Evolutionary conservation across 2,113 vertebrate genomes (phyloP).

Genomic region (Rhinogobius similis): DNA sequence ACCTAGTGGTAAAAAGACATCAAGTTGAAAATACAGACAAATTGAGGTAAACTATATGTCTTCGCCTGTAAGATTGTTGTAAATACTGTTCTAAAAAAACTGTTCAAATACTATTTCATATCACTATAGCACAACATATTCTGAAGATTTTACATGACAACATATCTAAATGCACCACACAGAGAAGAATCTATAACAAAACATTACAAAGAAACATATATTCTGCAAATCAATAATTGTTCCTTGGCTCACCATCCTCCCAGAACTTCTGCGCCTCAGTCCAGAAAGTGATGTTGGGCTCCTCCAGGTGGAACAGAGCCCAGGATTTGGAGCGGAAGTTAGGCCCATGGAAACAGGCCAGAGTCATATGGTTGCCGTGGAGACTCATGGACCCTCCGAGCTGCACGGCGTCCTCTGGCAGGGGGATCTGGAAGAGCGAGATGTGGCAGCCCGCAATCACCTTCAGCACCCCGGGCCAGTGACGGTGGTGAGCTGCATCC

Average conservation of each 20-base stretch:
- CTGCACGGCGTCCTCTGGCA: slow-evolving; percentile 95
- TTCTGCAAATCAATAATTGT: neutral
- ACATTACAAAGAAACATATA: neutral
- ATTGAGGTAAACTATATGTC: neutral
- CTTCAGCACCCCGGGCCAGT: slow-evolving; percentile 95
- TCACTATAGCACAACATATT: neutral
- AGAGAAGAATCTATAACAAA: neutral
- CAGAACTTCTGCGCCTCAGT: slow-evolving; percentile 98
- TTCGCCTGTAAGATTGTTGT: too few relatives aligned
- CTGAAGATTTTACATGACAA: neutral
- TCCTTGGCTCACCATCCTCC: slow-evolving; percentile 88
- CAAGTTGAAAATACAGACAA: neutral
- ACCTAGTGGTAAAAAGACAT: slow-evolving; percentile 69
- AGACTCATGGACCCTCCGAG: slow-evolving; percentile 97
- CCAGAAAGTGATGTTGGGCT: slow-evolving; percentile 98
- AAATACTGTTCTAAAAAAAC: too few relatives aligned
- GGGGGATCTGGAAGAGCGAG: slow-evolving; percentile 93
- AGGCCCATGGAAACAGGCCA: slow-evolving; percentile 97
- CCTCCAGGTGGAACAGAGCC: slow-evolving; percentile 97
- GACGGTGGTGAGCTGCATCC: slow-evolving; percentile 94
- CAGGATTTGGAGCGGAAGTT: slow-evolving; percentile 98
- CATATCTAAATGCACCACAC: neutral
- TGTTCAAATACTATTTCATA: too few relatives aligned
- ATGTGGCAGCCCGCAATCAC: slow-evolving; percentile 95
- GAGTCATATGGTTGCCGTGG: slow-evolving; percentile 97